phyloP scores from a whole-genome alignment of 2,888 invertebrate species.

The Lithophane ornitopus region DNA sequence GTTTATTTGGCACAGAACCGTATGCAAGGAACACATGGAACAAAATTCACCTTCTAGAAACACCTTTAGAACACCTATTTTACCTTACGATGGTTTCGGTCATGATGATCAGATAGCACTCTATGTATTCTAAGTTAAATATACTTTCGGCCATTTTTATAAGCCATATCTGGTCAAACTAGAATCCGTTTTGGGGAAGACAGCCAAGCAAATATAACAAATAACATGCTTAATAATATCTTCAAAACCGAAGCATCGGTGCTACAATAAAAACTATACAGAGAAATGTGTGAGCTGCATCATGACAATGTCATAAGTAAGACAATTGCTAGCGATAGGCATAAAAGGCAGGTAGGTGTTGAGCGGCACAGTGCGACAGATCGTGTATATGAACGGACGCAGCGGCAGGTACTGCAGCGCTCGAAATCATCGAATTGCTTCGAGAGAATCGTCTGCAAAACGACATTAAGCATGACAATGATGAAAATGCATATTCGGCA shows the following conservation, averaged over 20 bases:
- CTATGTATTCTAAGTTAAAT: background rate
- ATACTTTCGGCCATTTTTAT: background rate
- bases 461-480: too few relatives aligned
- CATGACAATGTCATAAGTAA: conserved; percentile 23
- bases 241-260: background rate
- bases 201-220: background rate
- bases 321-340: conserved; percentile 18
- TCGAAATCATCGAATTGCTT: too few relatives aligned
- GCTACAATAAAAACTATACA: background rate
- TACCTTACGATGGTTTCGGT: background rate
- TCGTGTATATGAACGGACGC: conserved; percentile 46
- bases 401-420: conserved; percentile 43
- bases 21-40: background rate
- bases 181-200: background rate
- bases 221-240: background rate
- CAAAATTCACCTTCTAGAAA: background rate
- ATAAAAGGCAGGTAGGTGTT: conserved; percentile 34
- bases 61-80: background rate
- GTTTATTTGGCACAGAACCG: background rate
- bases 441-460: too few relatives aligned
- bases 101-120: background rate
- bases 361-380: conserved; percentile 39
- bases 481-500: too few relatives aligned
- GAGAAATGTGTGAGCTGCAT: background rate
- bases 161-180: conserved; percentile 3